A percentile compares a stretch with the other conserved stretches of the same genome.
These are phyloP conservation scores for Aphelinus atriplicis DNA, from an alignment of 1,140 invertebrate species.

Conservation along the genomic window DNA sequence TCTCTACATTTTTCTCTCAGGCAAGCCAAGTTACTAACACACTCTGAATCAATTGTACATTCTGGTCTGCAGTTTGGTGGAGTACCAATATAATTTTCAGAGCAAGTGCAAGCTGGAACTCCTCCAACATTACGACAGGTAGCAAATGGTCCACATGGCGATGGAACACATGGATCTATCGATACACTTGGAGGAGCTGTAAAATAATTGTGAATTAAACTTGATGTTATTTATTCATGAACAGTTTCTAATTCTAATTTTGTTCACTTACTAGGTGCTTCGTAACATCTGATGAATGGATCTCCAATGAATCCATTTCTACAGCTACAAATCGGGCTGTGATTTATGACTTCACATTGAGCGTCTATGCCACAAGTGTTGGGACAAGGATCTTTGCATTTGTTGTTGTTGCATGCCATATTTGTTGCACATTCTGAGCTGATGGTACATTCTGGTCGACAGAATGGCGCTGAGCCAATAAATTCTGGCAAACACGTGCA, in stretches of 20 bases:
- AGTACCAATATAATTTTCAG: conserved; percentile 75
- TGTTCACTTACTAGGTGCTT: conserved; percentile 62
- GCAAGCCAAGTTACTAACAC: conserved; percentile 73
- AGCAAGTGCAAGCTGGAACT: conserved; percentile 69
- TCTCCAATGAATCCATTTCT: conserved; percentile 73
- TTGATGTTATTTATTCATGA: conserved; percentile 2
- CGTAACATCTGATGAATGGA: conserved; percentile 76
- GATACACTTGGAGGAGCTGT: conserved; percentile 41
- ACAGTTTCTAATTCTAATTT: not conserved
- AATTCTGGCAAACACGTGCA: conserved; percentile 81
- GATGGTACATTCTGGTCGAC: conserved; percentile 80
- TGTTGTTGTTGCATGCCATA: conserved; percentile 80
- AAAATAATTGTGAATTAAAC: conserved; percentile 8
- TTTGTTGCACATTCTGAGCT: conserved; percentile 79
- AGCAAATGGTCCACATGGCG: conserved; percentile 78
- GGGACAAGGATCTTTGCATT: conserved; percentile 82
- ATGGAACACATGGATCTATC: conserved; percentile 68
- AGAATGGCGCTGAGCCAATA: conserved; percentile 77
- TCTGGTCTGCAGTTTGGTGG: conserved; percentile 78
- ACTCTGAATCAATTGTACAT: conserved; percentile 75
- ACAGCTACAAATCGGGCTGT: conserved; percentile 74
- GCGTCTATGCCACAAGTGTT: conserved; percentile 82
- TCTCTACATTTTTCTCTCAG: conserved; percentile 77
- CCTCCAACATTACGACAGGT: conserved; percentile 64
- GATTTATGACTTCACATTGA: conserved; percentile 74